Evolutionary conservation across 2,888 invertebrate genomes (phyloP).

Genomic region (Yponomeuta plumbellus): DNA sequence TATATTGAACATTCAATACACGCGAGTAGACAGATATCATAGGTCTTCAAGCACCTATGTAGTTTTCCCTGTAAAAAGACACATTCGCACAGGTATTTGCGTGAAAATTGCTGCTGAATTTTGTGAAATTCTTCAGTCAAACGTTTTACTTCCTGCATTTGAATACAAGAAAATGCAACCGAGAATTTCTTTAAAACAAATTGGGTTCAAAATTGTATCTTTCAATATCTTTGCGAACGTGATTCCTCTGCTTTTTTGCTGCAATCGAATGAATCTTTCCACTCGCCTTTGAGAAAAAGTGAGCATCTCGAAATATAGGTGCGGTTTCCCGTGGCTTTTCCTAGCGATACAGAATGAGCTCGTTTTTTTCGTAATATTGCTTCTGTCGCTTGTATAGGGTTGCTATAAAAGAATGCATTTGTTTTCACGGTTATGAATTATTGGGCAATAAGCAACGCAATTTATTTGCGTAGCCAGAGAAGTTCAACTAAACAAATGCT

Average conservation of each 20-base stretch:
- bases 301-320: slow-evolving; percentile 19
- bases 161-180: background rate
- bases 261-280: slow-evolving; percentile 21
- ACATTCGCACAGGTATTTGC: no score
- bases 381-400: background rate
- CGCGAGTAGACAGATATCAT: no score
- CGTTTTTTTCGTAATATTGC: background rate
- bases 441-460: no score
- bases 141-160: background rate
- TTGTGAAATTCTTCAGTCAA: background rate
- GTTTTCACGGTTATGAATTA: no score
- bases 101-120: background rate
- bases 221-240: slow-evolving; percentile 12
- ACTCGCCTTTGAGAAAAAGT: slow-evolving; percentile 26
- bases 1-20: no score
- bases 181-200: slow-evolving; percentile 10
- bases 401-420: no score
- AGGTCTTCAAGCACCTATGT: no score
- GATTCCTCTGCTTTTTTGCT: slow-evolving; percentile 18
- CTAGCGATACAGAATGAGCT: background rate
- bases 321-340: slow-evolving; percentile 21
- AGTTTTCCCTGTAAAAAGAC: no score
- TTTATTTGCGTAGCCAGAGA: no score
- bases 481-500: background rate
- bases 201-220: slow-evolving; percentile 16